Evolutionary conservation across 2,888 invertebrate species (phyloP).

Genomic region (Tetrapedia diversipes): DNA sequence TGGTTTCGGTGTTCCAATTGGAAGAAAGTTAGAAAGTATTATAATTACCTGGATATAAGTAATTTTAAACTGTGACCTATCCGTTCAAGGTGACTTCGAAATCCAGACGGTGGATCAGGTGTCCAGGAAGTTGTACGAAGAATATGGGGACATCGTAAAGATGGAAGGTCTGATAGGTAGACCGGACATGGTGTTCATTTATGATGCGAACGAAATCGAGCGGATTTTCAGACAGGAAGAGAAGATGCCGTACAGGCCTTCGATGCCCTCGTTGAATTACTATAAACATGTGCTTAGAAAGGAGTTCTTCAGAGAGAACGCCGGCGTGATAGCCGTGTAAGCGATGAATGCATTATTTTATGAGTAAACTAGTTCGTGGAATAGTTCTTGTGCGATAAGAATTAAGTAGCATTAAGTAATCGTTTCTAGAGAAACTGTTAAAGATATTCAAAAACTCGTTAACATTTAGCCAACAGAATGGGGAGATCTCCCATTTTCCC

Average conservation of each 20-base stretch:
- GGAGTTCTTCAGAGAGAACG: conserved; percentile 87
- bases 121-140: conserved; percentile 84
- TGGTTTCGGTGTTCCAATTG: too few relatives aligned
- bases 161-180: conserved; percentile 87
- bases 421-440: too few relatives aligned
- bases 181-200: conserved; percentile 90
- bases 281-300: conserved; percentile 88
- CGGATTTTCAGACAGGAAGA: conserved; percentile 88
- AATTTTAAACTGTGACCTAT: too few relatives aligned
- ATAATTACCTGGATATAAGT: too few relatives aligned
- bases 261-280: conserved; percentile 90
- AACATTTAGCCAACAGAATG: too few relatives aligned
- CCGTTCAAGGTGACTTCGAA: conserved; percentile 85
- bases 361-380: too few relatives aligned
- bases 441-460: too few relatives aligned
- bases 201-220: conserved; percentile 89
- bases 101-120: conserved; percentile 88
- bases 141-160: conserved; percentile 88
- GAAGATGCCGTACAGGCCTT: conserved; percentile 87
- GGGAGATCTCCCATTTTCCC: too few relatives aligned
- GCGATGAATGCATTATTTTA: conserved; percentile 67
- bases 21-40: too few relatives aligned
- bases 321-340: conserved; percentile 90
- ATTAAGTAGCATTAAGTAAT: too few relatives aligned
- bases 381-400: too few relatives aligned